Percentiles rank a stretch among this genome's conserved stretches.
Evolutionary conservation across 2,113 vertebrate genomes (phyloP).

Genomic region (Halcyon malimbica): DNA sequence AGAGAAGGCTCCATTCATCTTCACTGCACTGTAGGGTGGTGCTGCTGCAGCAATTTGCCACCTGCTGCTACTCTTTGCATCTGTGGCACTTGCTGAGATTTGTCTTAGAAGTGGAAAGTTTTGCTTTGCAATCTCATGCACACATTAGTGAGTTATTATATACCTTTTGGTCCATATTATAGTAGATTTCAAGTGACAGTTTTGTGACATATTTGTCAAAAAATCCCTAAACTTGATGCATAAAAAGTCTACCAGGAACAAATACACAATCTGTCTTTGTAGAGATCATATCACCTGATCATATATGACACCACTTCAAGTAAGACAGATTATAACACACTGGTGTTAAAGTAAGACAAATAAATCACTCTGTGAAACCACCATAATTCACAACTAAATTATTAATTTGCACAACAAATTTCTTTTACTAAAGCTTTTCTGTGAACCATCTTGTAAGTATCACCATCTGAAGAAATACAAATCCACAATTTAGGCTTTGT

Average conservation of each 20-base stretch:
- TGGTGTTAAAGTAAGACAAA: neutral
- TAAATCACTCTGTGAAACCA: neutral
- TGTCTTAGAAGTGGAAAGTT: constrained; percentile 50
- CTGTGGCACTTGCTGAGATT: constrained; percentile 36
- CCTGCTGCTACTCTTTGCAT: constrained; percentile 50
- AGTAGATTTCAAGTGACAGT: neutral
- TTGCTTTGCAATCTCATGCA: neutral
- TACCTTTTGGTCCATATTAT: neutral
- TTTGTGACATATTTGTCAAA: neutral
- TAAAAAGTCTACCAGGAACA: neutral
- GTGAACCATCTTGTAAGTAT: neutral
- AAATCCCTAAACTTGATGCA: neutral
- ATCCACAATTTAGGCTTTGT: accelerated
- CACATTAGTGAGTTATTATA: neutral
- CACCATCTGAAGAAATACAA: neutral
- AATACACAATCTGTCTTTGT: neutral
- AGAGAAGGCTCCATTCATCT: constrained; percentile 10
- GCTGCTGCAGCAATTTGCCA: constrained; percentile 43
- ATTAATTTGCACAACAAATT: neutral
- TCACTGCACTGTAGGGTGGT: constrained; percentile 28
- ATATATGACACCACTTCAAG: neutral
- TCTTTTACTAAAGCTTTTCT: neutral
- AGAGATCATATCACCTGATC: neutral
- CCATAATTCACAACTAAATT: neutral
- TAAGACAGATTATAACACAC: neutral